Conservation (phyloP, 1,140 invertebrate genomes). For the Drosophila orena region DNA sequence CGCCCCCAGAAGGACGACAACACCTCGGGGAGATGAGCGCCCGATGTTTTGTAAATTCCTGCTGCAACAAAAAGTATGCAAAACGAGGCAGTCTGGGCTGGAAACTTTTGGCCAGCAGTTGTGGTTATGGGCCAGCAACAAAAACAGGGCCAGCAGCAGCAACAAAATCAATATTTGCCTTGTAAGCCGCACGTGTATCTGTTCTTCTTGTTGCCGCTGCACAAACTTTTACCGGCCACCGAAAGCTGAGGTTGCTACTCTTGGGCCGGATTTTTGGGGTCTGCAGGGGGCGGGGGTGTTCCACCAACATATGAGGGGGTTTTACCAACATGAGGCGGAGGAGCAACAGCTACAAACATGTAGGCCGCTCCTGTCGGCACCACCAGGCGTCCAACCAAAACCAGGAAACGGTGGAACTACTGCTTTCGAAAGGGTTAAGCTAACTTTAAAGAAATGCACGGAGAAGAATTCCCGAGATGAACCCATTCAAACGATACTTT, state of each 20-base stretch:
- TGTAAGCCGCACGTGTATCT: constrained; percentile 77
- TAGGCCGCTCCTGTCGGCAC: constrained; percentile 25
- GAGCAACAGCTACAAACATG: constrained; percentile 48
- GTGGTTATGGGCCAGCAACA: constrained; percentile 56
- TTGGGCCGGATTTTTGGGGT: background rate
- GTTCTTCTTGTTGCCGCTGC: constrained; percentile 43
- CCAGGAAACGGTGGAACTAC: constrained; percentile 4
- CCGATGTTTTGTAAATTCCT: constrained; percentile 38
- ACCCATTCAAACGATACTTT: no score
- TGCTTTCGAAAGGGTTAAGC: background rate
- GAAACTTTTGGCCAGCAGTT: constrained; percentile 54
- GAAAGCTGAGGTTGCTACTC: constrained; percentile 38
- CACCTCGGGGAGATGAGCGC: constrained; percentile 4
- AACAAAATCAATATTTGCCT: constrained; percentile 80
- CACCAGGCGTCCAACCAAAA: constrained; percentile 2
- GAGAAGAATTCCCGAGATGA: no score
- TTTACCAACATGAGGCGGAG: constrained; percentile 24
- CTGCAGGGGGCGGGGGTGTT: no score
- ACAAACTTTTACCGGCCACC: constrained; percentile 45
- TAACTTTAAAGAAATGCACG: no score
- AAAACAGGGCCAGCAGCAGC: constrained; percentile 29
- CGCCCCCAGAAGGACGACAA: constrained; percentile 37
- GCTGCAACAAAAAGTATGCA: constrained; percentile 60
- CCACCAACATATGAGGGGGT: background rate
- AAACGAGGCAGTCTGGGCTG: constrained; percentile 52